A percentile compares a stretch with the other conserved stretches of the same genome.
Evolutionary conservation across 2,113 vertebrate species (phyloP).

Genomic region (Tragelaphus strepsiceros): DNA sequence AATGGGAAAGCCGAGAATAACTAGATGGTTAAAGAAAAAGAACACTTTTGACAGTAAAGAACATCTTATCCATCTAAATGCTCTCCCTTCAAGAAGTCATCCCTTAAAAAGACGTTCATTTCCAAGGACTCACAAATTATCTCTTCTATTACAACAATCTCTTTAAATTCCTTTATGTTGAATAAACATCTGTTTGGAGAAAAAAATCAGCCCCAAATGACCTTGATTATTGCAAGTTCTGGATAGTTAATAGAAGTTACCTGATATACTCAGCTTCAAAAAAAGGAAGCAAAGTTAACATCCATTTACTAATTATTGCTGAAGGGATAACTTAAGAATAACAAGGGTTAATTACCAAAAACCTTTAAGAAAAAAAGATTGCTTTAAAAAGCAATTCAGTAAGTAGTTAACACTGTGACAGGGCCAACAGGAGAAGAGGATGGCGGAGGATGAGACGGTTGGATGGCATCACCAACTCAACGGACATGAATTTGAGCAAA

Average conservation of each 20-base stretch:
- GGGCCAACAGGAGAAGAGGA: not conserved
- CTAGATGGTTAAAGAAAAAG: not conserved
- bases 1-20: not conserved
- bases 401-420: not conserved
- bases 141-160: not conserved
- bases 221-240: not conserved
- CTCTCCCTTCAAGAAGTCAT: not conserved
- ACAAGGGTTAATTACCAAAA: not conserved
- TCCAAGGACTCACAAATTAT: not conserved
- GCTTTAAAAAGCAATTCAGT: not conserved
- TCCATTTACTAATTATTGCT: not conserved
- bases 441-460: not conserved
- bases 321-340: not conserved
- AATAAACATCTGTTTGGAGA: not conserved
- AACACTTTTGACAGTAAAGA: constrained; percentile 7
- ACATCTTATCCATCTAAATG: not conserved
- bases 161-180: not conserved
- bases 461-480: not conserved
- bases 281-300: not conserved
- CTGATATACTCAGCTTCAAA: not conserved
- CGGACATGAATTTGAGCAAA: not conserved
- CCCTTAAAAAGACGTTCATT: not conserved
- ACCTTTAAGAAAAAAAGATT: not conserved
- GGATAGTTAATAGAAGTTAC: not conserved
- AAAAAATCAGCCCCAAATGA: not conserved